phyloP scores from a whole-genome alignment of 2,113 vertebrate species.

The Apteryx owenii region DNA sequence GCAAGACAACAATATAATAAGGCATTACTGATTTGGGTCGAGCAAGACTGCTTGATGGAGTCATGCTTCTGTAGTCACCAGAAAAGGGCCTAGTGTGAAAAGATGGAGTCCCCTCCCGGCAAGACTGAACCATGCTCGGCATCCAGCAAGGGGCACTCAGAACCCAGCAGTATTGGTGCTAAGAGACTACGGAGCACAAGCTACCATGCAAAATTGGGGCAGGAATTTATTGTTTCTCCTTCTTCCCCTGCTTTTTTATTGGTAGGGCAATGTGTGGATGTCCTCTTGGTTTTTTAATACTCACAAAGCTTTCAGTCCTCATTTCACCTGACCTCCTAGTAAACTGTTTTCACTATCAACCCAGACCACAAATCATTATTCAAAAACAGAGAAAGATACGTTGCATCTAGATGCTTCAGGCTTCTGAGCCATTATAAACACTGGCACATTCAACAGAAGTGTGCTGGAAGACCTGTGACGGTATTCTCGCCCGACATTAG shows the following conservation, averaged over 20 bases:
- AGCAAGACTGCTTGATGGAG: neutral
- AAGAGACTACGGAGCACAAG: neutral
- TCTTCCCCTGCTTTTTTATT: rapidly evolving
- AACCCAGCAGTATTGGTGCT: neutral
- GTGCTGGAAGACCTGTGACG: neutral
- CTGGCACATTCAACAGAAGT: rapidly evolving
- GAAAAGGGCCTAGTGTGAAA: neutral
- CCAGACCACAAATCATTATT: neutral
- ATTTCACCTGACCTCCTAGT: neutral
- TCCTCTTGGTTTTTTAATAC: neutral
- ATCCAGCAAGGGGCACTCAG: neutral
- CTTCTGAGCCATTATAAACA: neutral
- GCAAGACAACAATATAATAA: neutral
- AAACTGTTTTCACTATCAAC: neutral
- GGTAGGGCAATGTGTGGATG: rapidly evolving
- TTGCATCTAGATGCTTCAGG: neutral
- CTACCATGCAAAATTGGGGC: neutral
- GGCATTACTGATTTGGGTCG: neutral
- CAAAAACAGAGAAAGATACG: neutral
- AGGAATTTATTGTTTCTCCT: neutral
- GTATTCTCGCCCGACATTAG: neutral
- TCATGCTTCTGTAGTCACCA: neutral
- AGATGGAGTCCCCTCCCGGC: neutral
- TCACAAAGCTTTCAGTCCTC: neutral
- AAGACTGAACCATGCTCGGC: rapidly evolving